phyloP scores from a whole-genome alignment of 2,888 invertebrate species.

The Chironomus riparius region DNA sequence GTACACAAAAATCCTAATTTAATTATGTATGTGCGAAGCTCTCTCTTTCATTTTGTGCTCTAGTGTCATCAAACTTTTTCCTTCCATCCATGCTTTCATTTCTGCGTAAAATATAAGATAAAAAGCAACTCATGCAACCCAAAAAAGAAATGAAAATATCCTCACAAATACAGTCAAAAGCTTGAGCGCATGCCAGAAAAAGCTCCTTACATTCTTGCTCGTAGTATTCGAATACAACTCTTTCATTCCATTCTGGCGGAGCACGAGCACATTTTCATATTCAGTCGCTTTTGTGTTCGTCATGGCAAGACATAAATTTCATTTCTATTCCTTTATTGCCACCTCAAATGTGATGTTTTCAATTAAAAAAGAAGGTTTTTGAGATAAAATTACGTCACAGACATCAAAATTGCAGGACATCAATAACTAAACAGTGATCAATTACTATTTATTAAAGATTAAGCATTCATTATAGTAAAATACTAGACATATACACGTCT shows the following conservation, averaged over 20 bases:
- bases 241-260: neutral
- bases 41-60: too few species aligned
- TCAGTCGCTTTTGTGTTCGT: neutral
- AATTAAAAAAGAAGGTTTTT: neutral
- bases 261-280: neutral
- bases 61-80: too few species aligned
- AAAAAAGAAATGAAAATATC: neutral
- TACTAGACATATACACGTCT: too few species aligned
- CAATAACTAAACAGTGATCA: too few species aligned
- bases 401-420: too few species aligned
- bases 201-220: neutral
- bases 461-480: too few species aligned
- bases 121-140: neutral
- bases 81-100: too few species aligned
- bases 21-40: too few species aligned
- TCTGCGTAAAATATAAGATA: too few species aligned
- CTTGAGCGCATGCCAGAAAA: neutral
- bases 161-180: neutral
- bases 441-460: too few species aligned
- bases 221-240: neutral
- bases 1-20: too few species aligned
- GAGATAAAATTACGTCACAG: too few species aligned
- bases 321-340: neutral
- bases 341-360: neutral
- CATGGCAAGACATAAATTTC: neutral